A percentile compares a stretch with the other conserved stretches of the same genome.
These are phyloP conservation scores for Drosophila mimica DNA, from an alignment of 2,888 invertebrate genomes.

Conservation along the genomic window DNA sequence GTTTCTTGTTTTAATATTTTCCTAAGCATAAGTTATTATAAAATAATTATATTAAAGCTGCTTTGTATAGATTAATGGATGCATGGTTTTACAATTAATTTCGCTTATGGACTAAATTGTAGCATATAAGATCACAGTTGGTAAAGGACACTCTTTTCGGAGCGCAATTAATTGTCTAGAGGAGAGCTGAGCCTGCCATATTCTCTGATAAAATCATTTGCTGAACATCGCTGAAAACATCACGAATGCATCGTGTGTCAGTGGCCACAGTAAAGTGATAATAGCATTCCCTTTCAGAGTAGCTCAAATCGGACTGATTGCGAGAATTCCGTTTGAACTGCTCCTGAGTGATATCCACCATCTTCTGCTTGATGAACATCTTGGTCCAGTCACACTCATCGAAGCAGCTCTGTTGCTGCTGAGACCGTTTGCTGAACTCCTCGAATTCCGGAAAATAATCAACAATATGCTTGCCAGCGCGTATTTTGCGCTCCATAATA, in stretches of 20 bases:
- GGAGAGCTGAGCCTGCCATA: slow-evolving; percentile 85
- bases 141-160: slow-evolving; percentile 40
- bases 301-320: slow-evolving; percentile 83
- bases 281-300: slow-evolving; percentile 87
- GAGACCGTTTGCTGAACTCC: slow-evolving; percentile 85
- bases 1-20: slow-evolving; percentile 31
- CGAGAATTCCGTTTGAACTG: slow-evolving; percentile 84
- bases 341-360: slow-evolving; percentile 87
- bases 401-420: slow-evolving; percentile 85
- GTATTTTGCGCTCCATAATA: slow-evolving; percentile 89
- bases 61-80: slow-evolving; percentile 6
- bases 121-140: slow-evolving; percentile 55
- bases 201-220: slow-evolving; percentile 87
- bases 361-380: slow-evolving; percentile 89
- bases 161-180: slow-evolving; percentile 42
- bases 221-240: slow-evolving; percentile 91
- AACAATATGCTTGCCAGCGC: slow-evolving; percentile 88
- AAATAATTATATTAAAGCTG: slow-evolving; percentile 25
- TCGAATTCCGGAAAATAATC: slow-evolving; percentile 89
- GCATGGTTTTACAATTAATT: slow-evolving; percentile 26
- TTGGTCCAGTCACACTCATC: slow-evolving; percentile 89
- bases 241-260: slow-evolving; percentile 90
- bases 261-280: slow-evolving; percentile 92
- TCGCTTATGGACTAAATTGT: slow-evolving; percentile 30
- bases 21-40: slow-evolving; percentile 13